These are phyloP conservation scores for Drosophila subquinaria DNA, from an alignment of 2,888 invertebrate genomes.

Conservation along the genomic window DNA sequence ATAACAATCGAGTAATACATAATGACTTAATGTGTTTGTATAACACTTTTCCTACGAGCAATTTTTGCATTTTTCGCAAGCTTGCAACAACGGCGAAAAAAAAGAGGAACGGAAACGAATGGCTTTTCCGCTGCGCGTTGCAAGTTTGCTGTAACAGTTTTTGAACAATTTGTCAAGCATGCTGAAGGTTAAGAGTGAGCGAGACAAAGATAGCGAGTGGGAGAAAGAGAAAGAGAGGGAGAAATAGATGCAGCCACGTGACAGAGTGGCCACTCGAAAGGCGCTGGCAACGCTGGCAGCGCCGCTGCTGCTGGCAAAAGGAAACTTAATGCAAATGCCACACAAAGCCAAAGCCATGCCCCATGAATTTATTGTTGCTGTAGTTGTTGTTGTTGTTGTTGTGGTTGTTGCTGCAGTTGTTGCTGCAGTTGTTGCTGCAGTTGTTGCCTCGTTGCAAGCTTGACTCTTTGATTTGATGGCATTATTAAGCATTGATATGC, in stretches of 20 bases:
- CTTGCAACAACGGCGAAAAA: conserved; percentile 2
- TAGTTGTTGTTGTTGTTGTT: neutral
- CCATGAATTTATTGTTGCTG: conserved; percentile 1
- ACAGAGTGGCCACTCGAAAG: conserved; percentile 65
- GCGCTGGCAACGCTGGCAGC: conserved; percentile 43
- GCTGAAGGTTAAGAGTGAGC: conserved; percentile 33
- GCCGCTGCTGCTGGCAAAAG: conserved; percentile 24
- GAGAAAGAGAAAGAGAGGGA: neutral
- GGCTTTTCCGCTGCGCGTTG: conserved; percentile 41
- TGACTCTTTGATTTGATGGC: conserved; percentile 56
- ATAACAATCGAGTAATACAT: conserved; percentile 39
- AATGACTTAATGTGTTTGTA: conserved; percentile 50
- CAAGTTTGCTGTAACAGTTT: conserved; percentile 33
- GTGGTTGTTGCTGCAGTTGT: conserved; percentile 1
- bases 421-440: conserved; percentile 1
- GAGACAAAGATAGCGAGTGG: neutral
- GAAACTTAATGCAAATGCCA: conserved; percentile 20
- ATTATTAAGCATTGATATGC: conserved; percentile 68
- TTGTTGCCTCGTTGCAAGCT: conserved; percentile 8
- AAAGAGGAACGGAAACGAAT: conserved; percentile 13
- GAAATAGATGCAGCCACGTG: conserved; percentile 14
- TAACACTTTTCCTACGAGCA: conserved; percentile 41
- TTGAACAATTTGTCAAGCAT: conserved; percentile 54
- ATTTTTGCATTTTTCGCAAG: conserved; percentile 31
- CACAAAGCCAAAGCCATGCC: conserved; percentile 12